A percentile compares a stretch with the other conserved stretches of the same genome.
These are phyloP conservation scores for Lerista edwardsae DNA, from an alignment of 2,797 vertebrate species.

Conservation along the genomic window DNA sequence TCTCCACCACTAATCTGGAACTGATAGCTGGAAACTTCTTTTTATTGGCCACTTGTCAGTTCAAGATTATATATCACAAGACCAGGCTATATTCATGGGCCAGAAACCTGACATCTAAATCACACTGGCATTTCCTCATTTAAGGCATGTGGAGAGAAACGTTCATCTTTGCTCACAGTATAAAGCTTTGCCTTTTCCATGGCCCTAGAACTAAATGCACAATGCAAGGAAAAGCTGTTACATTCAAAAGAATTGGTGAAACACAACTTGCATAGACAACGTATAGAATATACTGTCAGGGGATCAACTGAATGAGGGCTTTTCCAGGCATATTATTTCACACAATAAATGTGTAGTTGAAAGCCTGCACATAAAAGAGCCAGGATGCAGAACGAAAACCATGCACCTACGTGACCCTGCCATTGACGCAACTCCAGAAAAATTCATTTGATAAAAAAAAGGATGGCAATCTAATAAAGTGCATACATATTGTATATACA, in stretches of 20 bases:
- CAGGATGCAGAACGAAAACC: neutral
- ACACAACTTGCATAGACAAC: neutral
- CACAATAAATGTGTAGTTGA: neutral
- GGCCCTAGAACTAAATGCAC: neutral
- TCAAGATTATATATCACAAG: slow-evolving; percentile 37
- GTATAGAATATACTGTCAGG: neutral
- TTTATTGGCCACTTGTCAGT: slow-evolving; percentile 40
- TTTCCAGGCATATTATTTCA: neutral
- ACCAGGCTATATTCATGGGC: slow-evolving; percentile 20
- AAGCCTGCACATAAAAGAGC: neutral
- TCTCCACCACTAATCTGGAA: slow-evolving; percentile 16
- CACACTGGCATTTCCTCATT: slow-evolving; percentile 26
- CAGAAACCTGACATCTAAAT: slow-evolving; percentile 43
- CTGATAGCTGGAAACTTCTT: slow-evolving; percentile 30
- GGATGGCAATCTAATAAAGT: too few relatives aligned
- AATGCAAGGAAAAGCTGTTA: neutral
- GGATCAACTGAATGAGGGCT: neutral
- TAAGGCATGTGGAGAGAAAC: neutral
- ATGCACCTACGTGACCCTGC: neutral
- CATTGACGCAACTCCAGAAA: neutral
- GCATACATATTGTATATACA: too few relatives aligned
- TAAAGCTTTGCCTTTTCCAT: neutral
- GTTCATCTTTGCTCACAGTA: neutral
- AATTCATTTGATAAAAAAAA: too few relatives aligned
- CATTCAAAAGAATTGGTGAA: neutral